Percentiles rank a stretch among this genome's conserved stretches.
Conservation (phyloP, 2,888 invertebrate genomes). For the Melikaiella ostensackeni region DNA sequence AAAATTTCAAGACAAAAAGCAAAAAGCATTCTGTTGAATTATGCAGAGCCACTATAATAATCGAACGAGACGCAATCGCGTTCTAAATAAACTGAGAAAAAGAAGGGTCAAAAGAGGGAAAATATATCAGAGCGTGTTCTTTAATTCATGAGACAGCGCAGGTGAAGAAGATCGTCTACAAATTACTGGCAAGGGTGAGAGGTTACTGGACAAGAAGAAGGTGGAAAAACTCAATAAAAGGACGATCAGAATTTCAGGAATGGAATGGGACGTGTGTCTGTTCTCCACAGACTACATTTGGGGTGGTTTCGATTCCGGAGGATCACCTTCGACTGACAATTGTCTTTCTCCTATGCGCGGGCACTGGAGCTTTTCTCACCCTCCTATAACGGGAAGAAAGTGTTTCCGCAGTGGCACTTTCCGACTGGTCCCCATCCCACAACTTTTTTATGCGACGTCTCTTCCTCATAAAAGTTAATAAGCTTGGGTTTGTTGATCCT, state of each 20-base stretch:
- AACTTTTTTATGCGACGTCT: slow-evolving; percentile 47
- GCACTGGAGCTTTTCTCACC: slow-evolving; percentile 2
- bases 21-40: not conserved
- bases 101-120: not conserved
- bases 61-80: slow-evolving; percentile 17
- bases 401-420: slow-evolving; percentile 13
- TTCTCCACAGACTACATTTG: not conserved
- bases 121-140: slow-evolving; percentile 23
- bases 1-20: no score
- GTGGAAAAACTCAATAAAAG: slow-evolving; percentile 15
- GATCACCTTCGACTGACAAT: slow-evolving; percentile 6
- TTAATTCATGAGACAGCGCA: slow-evolving; percentile 35
- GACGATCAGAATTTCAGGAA: slow-evolving; percentile 10
- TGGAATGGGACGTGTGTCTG: not conserved
- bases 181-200: slow-evolving; percentile 27
- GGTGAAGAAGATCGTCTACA: slow-evolving; percentile 26
- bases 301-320: slow-evolving; percentile 11
- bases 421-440: slow-evolving; percentile 11
- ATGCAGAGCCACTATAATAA: slow-evolving; percentile 15
- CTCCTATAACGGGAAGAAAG: not conserved
- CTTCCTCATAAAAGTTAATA: slow-evolving; percentile 72
- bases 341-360: not conserved
- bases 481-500: slow-evolving; percentile 72
- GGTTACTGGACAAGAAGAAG: slow-evolving; percentile 20
- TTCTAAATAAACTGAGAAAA: slow-evolving; percentile 24